Evolutionary conservation across 2,797 vertebrate species (phyloP), one percentile per base, ranked within the genome.

Genomic region (Potorous gilbertii): DNA sequence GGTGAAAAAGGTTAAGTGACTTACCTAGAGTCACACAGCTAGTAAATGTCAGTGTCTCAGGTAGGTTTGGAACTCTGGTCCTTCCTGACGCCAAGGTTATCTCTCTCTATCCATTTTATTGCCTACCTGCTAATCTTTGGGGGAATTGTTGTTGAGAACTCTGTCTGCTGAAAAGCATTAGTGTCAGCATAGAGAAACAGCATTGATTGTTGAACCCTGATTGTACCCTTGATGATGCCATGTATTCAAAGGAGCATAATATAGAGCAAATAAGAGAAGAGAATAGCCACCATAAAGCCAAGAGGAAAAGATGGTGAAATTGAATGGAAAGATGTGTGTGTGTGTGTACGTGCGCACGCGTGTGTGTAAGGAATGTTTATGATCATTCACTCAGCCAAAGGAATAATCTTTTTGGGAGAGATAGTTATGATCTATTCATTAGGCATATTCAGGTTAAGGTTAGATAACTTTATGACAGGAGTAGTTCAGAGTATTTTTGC

Each of bases 381-480:
- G 57, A 50, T 50, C 40, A 54, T 54, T 29, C 27, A 29, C 52
- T 31, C 89, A 54, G 52, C 27, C 31, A 90, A 28, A 52, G 27
- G 27, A 52, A 54, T 90, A 21, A 54, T 54, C 50, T 66, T 66
- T 66, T 90, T 11, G 0, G 56, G 27, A 91, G 56, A 29, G n/a
- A 55, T 54, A 1, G 34, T 74, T 95, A 62, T 56, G 89, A 28
- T 54, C 14, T 91, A 13, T 54, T 31, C 55, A 4, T 92, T 56
- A 56, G 55, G 52, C 62, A 31, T 31, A 66, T 28, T 93, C 55
- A 95, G 2, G 57, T 11, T 27, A 92, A 93, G 27, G 90, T 28
- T 4, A 8, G 74, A 92, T 96, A 90, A 31, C 46, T 96, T 93
- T 52, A 66, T 94, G 81, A 74, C 55, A 50, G 94, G 92, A 96